Evolutionary conservation across 92 coral and sea anemone species (phyloP).

Genomic region (Siderastrea siderea): DNA sequence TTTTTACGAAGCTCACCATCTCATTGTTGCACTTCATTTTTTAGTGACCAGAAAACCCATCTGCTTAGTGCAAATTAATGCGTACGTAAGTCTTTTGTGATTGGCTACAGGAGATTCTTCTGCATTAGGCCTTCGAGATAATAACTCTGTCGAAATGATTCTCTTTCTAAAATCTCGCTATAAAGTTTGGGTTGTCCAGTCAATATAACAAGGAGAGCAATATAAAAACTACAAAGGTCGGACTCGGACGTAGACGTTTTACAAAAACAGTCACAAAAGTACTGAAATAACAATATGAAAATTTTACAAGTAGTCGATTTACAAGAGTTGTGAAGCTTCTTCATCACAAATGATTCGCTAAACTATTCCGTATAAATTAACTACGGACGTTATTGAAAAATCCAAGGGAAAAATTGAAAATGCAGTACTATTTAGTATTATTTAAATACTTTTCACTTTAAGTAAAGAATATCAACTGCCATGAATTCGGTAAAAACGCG

Average conservation of each 20-base stretch:
- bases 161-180: background rate
- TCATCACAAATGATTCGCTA: background rate
- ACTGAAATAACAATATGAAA: background rate
- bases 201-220: background rate
- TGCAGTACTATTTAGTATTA: background rate
- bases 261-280: background rate
- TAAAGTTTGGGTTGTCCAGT: constrained; percentile 1
- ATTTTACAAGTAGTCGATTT: background rate
- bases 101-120: no score
- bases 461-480: background rate
- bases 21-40: no score
- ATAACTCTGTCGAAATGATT: background rate
- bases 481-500: background rate
- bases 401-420: background rate
- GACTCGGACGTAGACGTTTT: background rate
- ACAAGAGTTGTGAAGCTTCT: background rate
- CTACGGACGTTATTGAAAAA: background rate
- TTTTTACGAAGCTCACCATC: no score
- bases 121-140: no score
- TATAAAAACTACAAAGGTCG: background rate
- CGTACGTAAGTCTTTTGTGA: no score
- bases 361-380: background rate
- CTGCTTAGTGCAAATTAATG: no score
- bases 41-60: no score
- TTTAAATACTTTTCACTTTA: background rate